Base-by-base conservation (phyloP, 2,113 vertebrate species). In the Ochotona curzoniae region DNA sequence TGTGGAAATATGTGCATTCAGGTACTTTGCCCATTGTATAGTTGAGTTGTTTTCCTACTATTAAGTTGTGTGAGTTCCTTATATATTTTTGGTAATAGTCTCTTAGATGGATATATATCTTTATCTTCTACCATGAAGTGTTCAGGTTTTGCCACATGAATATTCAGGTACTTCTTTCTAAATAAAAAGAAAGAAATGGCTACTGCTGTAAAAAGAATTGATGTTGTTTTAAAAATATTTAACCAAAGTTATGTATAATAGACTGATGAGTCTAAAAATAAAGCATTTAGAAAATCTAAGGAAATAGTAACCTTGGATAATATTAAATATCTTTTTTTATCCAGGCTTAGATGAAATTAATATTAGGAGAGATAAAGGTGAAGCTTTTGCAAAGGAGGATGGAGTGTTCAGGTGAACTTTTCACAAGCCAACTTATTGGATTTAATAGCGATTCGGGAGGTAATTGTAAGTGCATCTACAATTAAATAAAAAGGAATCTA, bases 361-460 rank as follows among this genome's bases (percentile, higher is more conserved):
- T 75, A 28, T 81, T 83, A 7, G 26, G 76, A 80, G 20, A 79
- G 5, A 18, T n/a, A 11, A 26, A 92, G 35, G 21, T 76, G 15
- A 70, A 12, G 8, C 28, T 87, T 92, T 92, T 60, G 94, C 6
- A 75, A 79, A 91, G 26, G 26, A 84, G 32, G 60, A 89, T 93
- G 25, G 38, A 66, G 11, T 35, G 0, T 90, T 83, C 63, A 44
- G 38, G 38, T 44, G 38, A 44, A 44, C 6, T 44, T 44, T 44
- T 44, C 38, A 44, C 38, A 44, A 44, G 38, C 38, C 38, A 44
- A 44, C 38, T 44, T 76, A 8, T 47, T 74, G 38, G 38, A 61
- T 74, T 89, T 83, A 85, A 82, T 30, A 91, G 49, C 81, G 84
- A 95, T 84, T 95, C 67, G 73, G 38, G 94, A 83, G 38, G 54